Percentiles rank a stretch among this genome's conserved stretches.
Conservation (phyloP, 2,113 vertebrate genomes). For the Oxyruncus cristatus region DNA sequence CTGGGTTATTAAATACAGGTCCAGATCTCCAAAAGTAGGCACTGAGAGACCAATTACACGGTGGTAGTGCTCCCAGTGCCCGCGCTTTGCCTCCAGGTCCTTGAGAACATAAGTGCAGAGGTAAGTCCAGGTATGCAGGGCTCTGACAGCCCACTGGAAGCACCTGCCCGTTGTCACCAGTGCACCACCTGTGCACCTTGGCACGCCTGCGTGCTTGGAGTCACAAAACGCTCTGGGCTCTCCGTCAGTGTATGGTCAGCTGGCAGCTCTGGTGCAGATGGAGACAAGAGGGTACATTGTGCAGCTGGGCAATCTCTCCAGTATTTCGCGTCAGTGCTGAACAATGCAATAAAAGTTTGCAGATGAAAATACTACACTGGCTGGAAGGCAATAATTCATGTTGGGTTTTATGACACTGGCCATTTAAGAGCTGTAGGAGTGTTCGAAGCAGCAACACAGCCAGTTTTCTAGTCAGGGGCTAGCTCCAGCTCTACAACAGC, state of each 20-base stretch:
- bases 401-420: conserved; percentile 54
- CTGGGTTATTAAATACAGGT: neutral
- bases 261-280: conserved; percentile 3
- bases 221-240: neutral
- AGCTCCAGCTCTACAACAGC: neutral
- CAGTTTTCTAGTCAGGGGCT: neutral
- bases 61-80: neutral
- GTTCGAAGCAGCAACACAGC: conserved; percentile 19
- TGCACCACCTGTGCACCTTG: neutral
- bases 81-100: neutral
- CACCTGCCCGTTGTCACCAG: neutral
- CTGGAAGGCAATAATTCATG: conserved; percentile 60
- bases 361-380: conserved; percentile 66
- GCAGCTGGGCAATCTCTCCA: neutral
- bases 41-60: neutral
- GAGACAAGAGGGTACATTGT: conserved; percentile 23
- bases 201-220: neutral
- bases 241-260: neutral
- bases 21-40: neutral
- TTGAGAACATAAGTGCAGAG: neutral
- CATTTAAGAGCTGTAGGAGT: conserved; percentile 50
- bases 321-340: conserved; percentile 52
- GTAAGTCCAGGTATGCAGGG: neutral
- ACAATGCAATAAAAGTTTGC: conserved; percentile 68
- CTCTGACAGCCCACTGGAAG: neutral